phyloP scores from a whole-genome alignment of 2,797 vertebrate species.

The Sandelia bainsii region DNA sequence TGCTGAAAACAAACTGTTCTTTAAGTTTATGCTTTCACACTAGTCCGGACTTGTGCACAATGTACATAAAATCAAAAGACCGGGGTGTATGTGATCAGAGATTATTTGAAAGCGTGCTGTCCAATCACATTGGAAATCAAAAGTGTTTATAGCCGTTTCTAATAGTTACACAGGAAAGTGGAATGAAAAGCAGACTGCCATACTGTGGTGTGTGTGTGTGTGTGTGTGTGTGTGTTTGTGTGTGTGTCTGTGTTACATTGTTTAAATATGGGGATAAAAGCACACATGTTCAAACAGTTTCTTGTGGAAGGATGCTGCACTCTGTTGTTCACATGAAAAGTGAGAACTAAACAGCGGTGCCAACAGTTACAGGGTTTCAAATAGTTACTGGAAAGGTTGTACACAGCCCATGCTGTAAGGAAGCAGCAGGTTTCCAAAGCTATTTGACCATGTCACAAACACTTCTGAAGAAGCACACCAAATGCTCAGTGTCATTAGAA shows the following conservation, averaged over 20 bases:
- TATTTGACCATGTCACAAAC: background rate
- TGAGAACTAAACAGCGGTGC: background rate
- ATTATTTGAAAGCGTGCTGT: background rate
- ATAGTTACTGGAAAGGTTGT: background rate
- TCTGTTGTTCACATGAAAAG: background rate
- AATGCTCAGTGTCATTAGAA: too few relatives aligned
- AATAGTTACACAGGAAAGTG: background rate
- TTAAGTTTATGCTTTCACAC: background rate
- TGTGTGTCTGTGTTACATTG: too few relatives aligned
- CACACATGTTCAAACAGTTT: background rate
- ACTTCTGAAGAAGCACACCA: background rate
- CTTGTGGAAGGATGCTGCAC: background rate
- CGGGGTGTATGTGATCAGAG: background rate
- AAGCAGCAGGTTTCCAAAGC: background rate
- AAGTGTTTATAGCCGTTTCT: background rate
- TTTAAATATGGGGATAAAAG: background rate
- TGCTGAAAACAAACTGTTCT: background rate
- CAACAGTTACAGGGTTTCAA: background rate
- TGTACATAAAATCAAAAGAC: background rate
- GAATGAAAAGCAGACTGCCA: background rate
- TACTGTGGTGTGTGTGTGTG: background rate
- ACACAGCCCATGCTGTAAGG: too few relatives aligned
- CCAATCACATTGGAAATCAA: background rate
- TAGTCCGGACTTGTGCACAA: background rate
- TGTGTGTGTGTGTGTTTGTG: too few relatives aligned